A percentile compares a stretch with the other conserved stretches of the same genome.
These are phyloP conservation scores for Oncopeltus fasciatus DNA, from an alignment of 1,140 invertebrate species.

Conservation along the genomic window DNA sequence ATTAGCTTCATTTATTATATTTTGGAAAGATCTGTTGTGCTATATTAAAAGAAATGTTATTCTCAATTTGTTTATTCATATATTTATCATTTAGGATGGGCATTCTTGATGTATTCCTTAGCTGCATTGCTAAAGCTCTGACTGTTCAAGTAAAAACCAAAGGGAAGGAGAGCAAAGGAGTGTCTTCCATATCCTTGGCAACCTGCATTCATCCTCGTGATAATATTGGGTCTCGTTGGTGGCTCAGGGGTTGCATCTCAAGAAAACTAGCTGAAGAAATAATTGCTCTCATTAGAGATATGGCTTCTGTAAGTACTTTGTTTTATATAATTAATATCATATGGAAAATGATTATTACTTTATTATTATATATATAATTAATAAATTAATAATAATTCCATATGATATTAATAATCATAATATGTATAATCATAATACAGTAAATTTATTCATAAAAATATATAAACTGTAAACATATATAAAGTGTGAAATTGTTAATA, in stretches of 20 bases:
- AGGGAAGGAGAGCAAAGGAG: slow-evolving; percentile 42
- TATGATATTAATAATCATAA: too few species aligned
- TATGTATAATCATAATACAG: too few species aligned
- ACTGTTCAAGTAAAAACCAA: slow-evolving; percentile 79
- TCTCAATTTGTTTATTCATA: not conserved
- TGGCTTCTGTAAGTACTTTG: slow-evolving; percentile 56
- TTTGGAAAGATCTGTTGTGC: not conserved
- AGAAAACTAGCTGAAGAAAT: slow-evolving; percentile 76
- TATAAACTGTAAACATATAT: too few species aligned
- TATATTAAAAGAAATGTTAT: too few species aligned
- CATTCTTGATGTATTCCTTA: slow-evolving; percentile 71
- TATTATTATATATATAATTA: too few species aligned
- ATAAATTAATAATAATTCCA: too few species aligned
- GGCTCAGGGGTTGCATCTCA: slow-evolving; percentile 66
- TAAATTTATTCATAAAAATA: too few species aligned
- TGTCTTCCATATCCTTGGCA: slow-evolving; percentile 42
- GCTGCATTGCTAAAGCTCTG: slow-evolving; percentile 72
- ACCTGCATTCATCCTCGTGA: slow-evolving; percentile 42
- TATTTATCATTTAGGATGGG: slow-evolving; percentile 39
- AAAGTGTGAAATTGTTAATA: too few species aligned
- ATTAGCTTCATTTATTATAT: not conserved
- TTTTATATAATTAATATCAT: too few species aligned
- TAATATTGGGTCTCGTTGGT: slow-evolving; percentile 54
- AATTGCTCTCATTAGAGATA: slow-evolving; percentile 74
- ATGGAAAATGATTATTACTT: too few species aligned